These are phyloP conservation scores for Cancer borealis DNA, from an alignment of 2,888 invertebrate genomes.

Conservation along the genomic window DNA sequence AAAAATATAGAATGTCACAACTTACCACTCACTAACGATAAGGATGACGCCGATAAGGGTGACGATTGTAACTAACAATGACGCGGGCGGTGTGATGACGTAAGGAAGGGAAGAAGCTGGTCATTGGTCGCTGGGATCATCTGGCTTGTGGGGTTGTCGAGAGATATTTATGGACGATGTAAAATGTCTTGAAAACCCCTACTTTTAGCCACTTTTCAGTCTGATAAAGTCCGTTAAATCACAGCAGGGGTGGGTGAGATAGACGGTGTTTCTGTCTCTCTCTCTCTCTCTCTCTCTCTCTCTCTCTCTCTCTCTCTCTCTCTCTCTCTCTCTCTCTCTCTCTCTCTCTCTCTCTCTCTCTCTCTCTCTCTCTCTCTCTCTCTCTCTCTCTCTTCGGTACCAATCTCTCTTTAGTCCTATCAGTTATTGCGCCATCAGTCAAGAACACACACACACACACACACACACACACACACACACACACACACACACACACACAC, in stretches of 20 bases:
- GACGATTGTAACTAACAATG: too few relatives aligned
- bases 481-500: constrained; percentile 16
- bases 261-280: background rate
- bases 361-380: background rate
- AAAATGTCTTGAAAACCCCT: background rate
- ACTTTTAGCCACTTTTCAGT: background rate
- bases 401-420: background rate
- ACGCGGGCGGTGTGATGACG: background rate
- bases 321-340: background rate
- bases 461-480: background rate
- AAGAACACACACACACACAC: background rate
- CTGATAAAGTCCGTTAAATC: constrained; percentile 9
- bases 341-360: background rate
- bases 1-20: background rate
- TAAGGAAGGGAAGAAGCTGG: background rate
- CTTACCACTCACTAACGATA: background rate
- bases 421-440: background rate
- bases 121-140: background rate
- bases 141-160: background rate
- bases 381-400: background rate
- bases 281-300: background rate
- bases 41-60: background rate
- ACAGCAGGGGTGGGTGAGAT: background rate
- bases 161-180: background rate
- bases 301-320: constrained; percentile 6